phyloP scores from a whole-genome alignment of 2,113 vertebrate species.

The Amblyornis subalaris region DNA sequence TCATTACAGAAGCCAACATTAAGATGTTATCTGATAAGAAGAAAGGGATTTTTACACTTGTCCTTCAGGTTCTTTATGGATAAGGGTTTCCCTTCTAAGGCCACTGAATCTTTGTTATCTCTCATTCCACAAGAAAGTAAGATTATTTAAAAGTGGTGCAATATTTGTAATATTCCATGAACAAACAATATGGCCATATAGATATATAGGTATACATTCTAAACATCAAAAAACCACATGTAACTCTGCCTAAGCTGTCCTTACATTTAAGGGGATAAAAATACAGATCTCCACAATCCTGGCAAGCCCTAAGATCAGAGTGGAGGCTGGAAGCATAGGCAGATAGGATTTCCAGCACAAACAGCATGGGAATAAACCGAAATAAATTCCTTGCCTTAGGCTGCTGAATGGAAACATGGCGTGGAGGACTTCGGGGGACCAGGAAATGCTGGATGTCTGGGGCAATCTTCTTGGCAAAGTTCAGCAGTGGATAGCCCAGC shows the following conservation, averaged over 20 bases:
- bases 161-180: background rate
- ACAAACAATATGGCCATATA: background rate
- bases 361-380: background rate
- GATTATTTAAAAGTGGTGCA: background rate
- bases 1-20: background rate
- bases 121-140: background rate
- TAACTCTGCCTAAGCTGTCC: background rate
- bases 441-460: background rate
- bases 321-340: background rate
- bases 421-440: background rate
- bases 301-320: background rate
- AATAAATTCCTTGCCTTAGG: background rate
- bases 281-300: rapidly evolving
- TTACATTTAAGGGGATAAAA: background rate
- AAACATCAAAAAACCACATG: background rate
- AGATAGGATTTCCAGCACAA: background rate
- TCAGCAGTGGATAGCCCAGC: background rate
- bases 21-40: background rate
- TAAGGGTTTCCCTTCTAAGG: background rate
- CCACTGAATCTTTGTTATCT: background rate
- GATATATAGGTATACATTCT: too few species aligned
- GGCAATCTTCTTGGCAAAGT: background rate
- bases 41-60: background rate
- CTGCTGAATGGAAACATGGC: background rate
- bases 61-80: background rate